Conservation (phyloP, 64 coral and sea anemone species). For the Astreopora myriophthalma region DNA sequence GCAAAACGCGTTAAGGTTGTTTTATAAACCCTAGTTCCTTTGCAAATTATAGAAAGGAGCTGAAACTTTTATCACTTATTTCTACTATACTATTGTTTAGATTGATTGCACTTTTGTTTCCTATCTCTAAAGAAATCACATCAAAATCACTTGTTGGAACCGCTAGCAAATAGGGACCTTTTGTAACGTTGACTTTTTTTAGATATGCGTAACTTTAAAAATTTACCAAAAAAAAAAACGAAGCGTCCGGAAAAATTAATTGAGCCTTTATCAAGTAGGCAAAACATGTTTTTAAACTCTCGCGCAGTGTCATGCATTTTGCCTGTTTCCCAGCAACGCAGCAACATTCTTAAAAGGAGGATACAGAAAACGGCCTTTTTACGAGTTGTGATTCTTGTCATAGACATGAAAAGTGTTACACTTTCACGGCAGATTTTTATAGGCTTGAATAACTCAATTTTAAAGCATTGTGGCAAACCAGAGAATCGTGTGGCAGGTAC, state of each 20-base stretch:
- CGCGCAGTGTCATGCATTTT: not conserved
- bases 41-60: not conserved
- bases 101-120: not conserved
- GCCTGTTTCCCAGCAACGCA: not conserved
- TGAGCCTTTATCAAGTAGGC: not conserved
- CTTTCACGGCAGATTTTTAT: not conserved
- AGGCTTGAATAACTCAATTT: not conserved
- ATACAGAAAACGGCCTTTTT: conserved; percentile 1
- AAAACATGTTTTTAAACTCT: not conserved
- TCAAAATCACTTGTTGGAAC: not conserved
- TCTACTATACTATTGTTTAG: not conserved
- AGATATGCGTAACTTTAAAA: conserved; percentile 5
- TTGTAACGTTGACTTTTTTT: not conserved
- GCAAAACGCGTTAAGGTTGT: not conserved
- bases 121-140: not conserved
- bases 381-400: not conserved
- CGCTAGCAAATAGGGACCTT: conserved; percentile 1
- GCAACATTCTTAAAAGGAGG: not conserved
- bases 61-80: not conserved
- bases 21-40: not conserved
- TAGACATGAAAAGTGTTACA: not conserved
- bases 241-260: not conserved
- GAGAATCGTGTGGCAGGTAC: not conserved
- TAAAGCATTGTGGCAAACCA: not conserved
- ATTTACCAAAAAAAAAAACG: not conserved